Base-by-base conservation (phyloP, 2,888 invertebrate species). In the Blera fallax region DNA sequence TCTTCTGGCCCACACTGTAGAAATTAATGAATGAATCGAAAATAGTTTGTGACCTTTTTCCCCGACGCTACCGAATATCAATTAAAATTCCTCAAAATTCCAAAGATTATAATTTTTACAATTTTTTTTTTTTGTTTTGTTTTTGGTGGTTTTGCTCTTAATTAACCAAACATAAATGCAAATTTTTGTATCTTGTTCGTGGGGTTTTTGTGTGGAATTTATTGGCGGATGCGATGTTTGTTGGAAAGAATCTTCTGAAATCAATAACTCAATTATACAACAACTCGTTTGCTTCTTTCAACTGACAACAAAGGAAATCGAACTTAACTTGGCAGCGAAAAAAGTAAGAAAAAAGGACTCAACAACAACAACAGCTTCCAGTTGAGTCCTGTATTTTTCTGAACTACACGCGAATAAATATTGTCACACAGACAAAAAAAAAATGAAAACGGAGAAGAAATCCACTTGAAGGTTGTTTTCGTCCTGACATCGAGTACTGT, bases 401-500 rank as follows among this genome's bases (percentile, higher is more conserved):
- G 16, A 18, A 65, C 67, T 65, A 80, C 50, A 62, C 43, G 58
- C 79, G 43, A 81, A 85, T 81, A 81, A 81, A 85, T 81, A 85
- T 81, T 81, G 81, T 76, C 76, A 80, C 43, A 72, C 14, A n/a
- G 11, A 79, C 16, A 60, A 37, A n/a, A 4, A 4, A 45, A 24
- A 34, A 34, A 11, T n/a, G n/a, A 21, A 48, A 29, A 69, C 64
- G 18, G 67, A 24, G 48, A 69, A 56, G 16, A 74, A 79, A 80
- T 43, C 69, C 70, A 81, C 81, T 85, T 77, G 81, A 81, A 81
- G 81, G 65, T 77, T 85, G 81, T 80, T 80, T 76, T 81, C 81
- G 81, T 80, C 85, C 85, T 85, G 82, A 87, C 87, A 77, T 87
- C 78, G 56, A 87, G 87, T 87, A 87, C 87, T 82, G 56, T 82